Base-by-base conservation (phyloP, 2,888 invertebrate genomes). In the Phyllotreta striolata region DNA sequence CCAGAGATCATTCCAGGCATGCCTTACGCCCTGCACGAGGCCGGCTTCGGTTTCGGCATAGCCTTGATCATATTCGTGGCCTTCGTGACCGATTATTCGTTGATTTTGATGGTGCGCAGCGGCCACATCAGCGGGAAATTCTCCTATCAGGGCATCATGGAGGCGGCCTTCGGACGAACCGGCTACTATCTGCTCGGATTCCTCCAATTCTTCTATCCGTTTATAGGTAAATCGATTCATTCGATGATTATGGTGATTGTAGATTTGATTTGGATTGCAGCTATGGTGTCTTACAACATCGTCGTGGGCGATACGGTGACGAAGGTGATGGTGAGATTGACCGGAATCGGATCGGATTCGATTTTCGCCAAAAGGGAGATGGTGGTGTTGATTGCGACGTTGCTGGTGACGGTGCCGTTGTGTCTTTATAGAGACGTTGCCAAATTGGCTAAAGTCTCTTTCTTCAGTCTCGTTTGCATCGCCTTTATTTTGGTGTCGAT, bases 231-330 rank as follows among this genome's bases (percentile, higher is more conserved):
- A n/a, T n/a, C n/a, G n/a, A n/a, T n/a, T n/a, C n/a, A n/a, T n/a
- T n/a, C n/a, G n/a, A n/a, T 39, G 8, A 39, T 39, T 39, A 39
- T 44, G n/a, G n/a, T n/a, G n/a, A n/a, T n/a, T n/a, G n/a, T n/a
- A n/a, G n/a, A n/a, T n/a, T n/a, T 44, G 6, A 38, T 58, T 62
- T 65, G 62, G 66, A 49, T 76, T 85, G 41, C 84, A 92, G 93
- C 92, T 6, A 93, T 93, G 92, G 90, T 93, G 64, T 92, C 92
- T 62, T 93, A 93, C 81, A 93, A 93, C 80, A 90, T 93, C 12
- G 92, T 93, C 13, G 92, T 93, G 37, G 93, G 93, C 13, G 93
- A 94, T 77, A 93, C 93, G 0, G 85, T 92, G 46, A 92, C 93
- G 10, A 92, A 92, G 82, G 91, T 93, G 12, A 83, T 93, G 61